Percentiles rank a stretch among this genome's conserved stretches.
These are phyloP conservation scores for Hyposoter dolosus DNA, from an alignment of 2,888 invertebrate species.

Conservation along the genomic window DNA sequence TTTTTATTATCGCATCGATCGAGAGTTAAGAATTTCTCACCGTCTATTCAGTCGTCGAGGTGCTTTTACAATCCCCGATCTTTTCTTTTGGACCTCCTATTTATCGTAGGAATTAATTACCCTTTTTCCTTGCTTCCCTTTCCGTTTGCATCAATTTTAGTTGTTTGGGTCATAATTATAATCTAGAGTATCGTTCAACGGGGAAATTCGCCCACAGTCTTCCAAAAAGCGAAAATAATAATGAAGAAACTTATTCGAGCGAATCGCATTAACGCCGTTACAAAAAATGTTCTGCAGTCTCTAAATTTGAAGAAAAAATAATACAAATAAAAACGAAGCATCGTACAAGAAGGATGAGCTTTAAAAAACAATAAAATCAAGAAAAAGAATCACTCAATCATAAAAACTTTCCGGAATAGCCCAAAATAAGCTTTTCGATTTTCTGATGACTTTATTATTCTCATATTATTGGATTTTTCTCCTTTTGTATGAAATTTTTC, in stretches of 20 bases:
- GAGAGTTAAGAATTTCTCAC: slow-evolving; percentile 40
- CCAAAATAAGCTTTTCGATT: neutral
- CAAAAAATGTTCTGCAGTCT: neutral
- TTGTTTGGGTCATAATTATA: slow-evolving; percentile 20
- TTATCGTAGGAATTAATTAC: slow-evolving; percentile 56
- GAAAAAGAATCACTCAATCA: neutral
- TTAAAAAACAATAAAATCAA: slow-evolving; percentile 11
- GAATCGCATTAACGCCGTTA: slow-evolving; percentile 15
- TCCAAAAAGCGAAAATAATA: slow-evolving; percentile 16
- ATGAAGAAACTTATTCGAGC: slow-evolving; percentile 13
- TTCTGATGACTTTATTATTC: neutral
- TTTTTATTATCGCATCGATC: slow-evolving; percentile 18
- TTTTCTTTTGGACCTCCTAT: slow-evolving; percentile 40
- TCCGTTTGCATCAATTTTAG: slow-evolving; percentile 5
- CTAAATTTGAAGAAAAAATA: slow-evolving; percentile 20
- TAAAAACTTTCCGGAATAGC: slow-evolving; percentile 26
- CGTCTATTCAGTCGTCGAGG: slow-evolving; percentile 57
- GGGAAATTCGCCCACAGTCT: slow-evolving; percentile 56
- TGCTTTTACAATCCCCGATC: slow-evolving; percentile 12
- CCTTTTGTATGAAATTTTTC: slow-evolving; percentile 42
- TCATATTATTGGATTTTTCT: slow-evolving; percentile 47
- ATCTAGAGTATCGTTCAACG: slow-evolving; percentile 45
- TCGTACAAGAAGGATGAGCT: slow-evolving; percentile 6
- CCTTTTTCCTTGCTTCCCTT: neutral
- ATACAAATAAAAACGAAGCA: slow-evolving; percentile 2